phyloP scores from a whole-genome alignment of 2,797 vertebrate species.

The Hippoglossus hippoglossus region DNA sequence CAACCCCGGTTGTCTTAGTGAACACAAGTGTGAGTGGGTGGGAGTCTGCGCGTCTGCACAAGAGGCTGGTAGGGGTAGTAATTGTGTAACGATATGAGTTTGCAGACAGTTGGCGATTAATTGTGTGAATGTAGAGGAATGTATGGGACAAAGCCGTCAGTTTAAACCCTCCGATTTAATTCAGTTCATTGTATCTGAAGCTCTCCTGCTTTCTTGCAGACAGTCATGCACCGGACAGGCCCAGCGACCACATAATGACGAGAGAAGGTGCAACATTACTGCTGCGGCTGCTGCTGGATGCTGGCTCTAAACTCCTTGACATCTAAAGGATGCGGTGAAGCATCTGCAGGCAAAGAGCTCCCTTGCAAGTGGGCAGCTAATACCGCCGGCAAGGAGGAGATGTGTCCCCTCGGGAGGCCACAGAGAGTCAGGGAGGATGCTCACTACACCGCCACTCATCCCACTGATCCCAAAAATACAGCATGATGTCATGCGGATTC shows the following conservation, averaged over 20 bases:
- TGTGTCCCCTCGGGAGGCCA: conserved; percentile 39
- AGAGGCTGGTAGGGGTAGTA: conserved; percentile 52
- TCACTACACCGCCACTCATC: conserved; percentile 61
- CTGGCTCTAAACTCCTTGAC: conserved; percentile 12
- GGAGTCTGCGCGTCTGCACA: conserved; percentile 66
- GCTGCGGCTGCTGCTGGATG: background rate
- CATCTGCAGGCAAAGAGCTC: conserved; percentile 34
- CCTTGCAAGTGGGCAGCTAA: conserved; percentile 31
- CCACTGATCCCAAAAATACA: conserved; percentile 74
- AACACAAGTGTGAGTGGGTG: conserved; percentile 76
- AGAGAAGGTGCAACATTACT: conserved; percentile 2
- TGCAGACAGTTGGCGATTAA: conserved; percentile 54
- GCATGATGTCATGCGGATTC: conserved; percentile 80
- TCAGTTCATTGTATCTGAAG: background rate
- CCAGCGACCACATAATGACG: background rate
- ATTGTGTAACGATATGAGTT: conserved; percentile 53
- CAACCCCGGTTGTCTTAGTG: conserved; percentile 85
- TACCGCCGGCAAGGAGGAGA: conserved; percentile 36
- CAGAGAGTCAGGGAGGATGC: conserved; percentile 45
- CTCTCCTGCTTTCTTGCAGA: background rate
- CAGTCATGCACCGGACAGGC: background rate
- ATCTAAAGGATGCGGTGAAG: conserved; percentile 20
- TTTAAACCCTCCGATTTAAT: background rate
- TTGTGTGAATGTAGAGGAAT: conserved; percentile 36
- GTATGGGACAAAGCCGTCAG: background rate